These are phyloP conservation scores for Colletes collaris DNA, from an alignment of 2,888 invertebrate species.

Conservation along the genomic window DNA sequence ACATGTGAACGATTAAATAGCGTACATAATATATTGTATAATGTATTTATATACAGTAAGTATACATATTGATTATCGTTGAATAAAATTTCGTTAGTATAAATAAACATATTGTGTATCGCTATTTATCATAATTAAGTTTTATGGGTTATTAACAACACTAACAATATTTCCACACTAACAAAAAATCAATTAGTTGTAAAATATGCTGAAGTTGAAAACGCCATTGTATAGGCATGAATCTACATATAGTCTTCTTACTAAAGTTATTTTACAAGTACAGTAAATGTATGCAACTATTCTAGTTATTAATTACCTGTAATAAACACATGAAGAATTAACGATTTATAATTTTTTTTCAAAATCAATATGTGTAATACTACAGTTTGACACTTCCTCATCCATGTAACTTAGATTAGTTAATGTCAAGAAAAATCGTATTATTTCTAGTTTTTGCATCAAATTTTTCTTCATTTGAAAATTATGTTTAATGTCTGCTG, in stretches of 20 bases:
- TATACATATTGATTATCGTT: conserved; percentile 33
- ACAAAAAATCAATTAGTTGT: conserved; percentile 28
- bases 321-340: conserved; percentile 49
- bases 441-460: conserved; percentile 32
- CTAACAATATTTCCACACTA: conserved; percentile 43
- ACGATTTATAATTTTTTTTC: conserved; percentile 45
- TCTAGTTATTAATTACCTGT: conserved; percentile 58
- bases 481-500: conserved; percentile 81
- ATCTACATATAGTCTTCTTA: conserved; percentile 43
- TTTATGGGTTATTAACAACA: conserved; percentile 47
- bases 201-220: conserved; percentile 43
- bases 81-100: conserved; percentile 8
- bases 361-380: conserved; percentile 34
- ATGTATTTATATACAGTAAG: conserved; percentile 33
- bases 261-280: conserved; percentile 47
- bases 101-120: conserved; percentile 53
- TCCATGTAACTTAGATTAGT: conserved; percentile 40
- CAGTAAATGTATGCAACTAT: conserved; percentile 61
- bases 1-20: conserved; percentile 23
- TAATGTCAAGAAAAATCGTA: conserved; percentile 15
- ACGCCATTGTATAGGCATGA: conserved; percentile 48
- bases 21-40: conserved; percentile 18
- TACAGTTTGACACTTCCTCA: conserved; percentile 44
- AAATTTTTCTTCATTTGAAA: conserved; percentile 67
- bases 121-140: conserved; percentile 45